A percentile compares a stretch with the other conserved stretches of the same genome.
Evolutionary conservation across 2,113 vertebrate genomes (phyloP).

Genomic region (Ciconia maguari): DNA sequence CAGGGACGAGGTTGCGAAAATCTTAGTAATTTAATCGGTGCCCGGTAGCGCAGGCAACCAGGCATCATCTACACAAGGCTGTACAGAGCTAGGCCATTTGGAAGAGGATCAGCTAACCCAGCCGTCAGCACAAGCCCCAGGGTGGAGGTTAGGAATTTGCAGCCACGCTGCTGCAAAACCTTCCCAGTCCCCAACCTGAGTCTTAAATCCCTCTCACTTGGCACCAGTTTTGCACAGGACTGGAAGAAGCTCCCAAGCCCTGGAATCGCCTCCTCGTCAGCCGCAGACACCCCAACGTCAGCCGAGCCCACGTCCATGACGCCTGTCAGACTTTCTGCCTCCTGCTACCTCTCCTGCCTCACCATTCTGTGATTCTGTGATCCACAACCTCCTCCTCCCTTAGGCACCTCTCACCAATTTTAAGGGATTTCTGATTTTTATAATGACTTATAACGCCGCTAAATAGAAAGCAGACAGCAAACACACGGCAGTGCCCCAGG

Average conservation of each 20-base stretch:
- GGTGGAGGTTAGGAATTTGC: neutral
- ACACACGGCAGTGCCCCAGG: neutral
- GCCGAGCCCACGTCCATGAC: neutral
- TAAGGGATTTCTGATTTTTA: neutral
- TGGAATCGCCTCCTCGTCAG: neutral
- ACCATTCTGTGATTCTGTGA: neutral
- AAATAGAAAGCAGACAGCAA: neutral
- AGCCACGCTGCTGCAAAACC: neutral
- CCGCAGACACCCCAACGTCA: neutral
- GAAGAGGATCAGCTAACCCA: neutral
- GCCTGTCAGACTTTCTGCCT: neutral
- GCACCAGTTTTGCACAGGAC: neutral
- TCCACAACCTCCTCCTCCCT: neutral
- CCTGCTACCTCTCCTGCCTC: neutral
- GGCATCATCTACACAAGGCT: neutral
- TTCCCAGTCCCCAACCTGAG: neutral
- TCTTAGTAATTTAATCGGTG: neutral
- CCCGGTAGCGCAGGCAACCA: neutral
- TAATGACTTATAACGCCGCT: accelerated
- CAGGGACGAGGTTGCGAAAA: neutral
- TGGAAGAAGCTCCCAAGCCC: neutral
- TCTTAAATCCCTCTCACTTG: neutral
- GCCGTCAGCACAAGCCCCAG: neutral
- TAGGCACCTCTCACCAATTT: neutral
- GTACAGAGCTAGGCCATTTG: neutral